Evolutionary conservation across 2,113 vertebrate species (phyloP), one percentile per base, ranked within the genome.

Genomic region (Oncorhynchus tshawytscha): DNA sequence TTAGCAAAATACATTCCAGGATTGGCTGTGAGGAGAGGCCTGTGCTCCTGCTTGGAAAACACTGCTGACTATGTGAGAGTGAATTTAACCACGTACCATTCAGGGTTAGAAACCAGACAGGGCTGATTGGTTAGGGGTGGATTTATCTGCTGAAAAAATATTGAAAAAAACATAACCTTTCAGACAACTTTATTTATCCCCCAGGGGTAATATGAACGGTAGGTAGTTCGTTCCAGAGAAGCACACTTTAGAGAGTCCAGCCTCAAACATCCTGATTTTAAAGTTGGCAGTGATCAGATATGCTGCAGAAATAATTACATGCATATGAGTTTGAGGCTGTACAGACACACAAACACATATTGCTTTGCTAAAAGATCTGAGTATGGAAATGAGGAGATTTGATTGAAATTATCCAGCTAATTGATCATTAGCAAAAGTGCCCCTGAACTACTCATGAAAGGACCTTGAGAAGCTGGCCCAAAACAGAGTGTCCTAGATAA

Each of bases 1-100:
- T 85, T 85, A 87, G 80, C 67, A 81, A 91, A 90, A 88, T 86
- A 88, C 72, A 70, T 86, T 84, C 82, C 81, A 66, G 24, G 81
- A 82, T 78, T 49, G 18, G 88, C 72, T 54, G 51, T 54, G 81
- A 73, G 87, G 84, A 85, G 83, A 82, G 77, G 77, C 67, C 82
- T 88, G 86, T 88, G 77, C 75, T 66, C 74, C 76, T 72, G 76
- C 72, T 39, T 18, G 70, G 76, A 71, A 67, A 8, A 11, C 71
- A 54, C 71, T 25, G 48, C 59, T 1, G 59, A 22, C 60, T 64
- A 39, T 73, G 71, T 49, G 70, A 70, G 72, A 66, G 66, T 7
- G 81, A 87, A 83, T 78, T 83, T 85, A 76, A 78, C 85, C 77
- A 72, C 79, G 75, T 54, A 57, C 31, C 72, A 45, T 72, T 67